These are phyloP conservation scores for Scaptomyza flava DNA, from an alignment of 2,888 invertebrate genomes.

Conservation along the genomic window DNA sequence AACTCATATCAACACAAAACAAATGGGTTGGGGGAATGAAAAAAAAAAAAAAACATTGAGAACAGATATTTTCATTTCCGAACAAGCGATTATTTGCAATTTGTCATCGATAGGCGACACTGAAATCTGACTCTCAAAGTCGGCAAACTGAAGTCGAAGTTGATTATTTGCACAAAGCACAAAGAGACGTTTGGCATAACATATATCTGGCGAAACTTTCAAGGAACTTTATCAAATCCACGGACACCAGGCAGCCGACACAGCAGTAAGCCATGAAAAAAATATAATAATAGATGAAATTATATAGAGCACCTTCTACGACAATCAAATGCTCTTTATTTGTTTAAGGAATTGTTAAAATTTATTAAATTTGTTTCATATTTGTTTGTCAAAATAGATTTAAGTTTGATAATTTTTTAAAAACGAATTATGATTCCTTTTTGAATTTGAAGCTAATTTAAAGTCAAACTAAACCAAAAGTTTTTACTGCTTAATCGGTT, in stretches of 20 bases:
- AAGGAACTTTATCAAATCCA: slow-evolving; percentile 45
- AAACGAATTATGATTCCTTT: too few species aligned
- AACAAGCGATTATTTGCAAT: slow-evolving; percentile 60
- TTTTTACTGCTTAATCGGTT: background rate
- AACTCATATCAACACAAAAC: slow-evolving; percentile 2
- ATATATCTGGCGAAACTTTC: slow-evolving; percentile 37
- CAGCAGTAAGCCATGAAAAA: slow-evolving; percentile 34
- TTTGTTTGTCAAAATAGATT: too few species aligned
- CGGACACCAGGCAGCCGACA: slow-evolving; percentile 55
- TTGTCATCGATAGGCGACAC: slow-evolving; percentile 64
- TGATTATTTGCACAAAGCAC: slow-evolving; percentile 46
- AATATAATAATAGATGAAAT: slow-evolving; percentile 20
- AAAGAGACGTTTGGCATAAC: slow-evolving; percentile 21
- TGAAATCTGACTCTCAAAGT: slow-evolving; percentile 53
- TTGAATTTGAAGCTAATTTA: background rate
- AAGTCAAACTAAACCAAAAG: background rate
- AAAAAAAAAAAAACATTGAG: slow-evolving; percentile 13
- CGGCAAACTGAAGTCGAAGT: slow-evolving; percentile 32
- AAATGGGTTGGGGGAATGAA: background rate
- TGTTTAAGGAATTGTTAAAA: background rate
- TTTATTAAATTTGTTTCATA: too few species aligned
- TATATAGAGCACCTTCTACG: background rate
- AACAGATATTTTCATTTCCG: slow-evolving; percentile 34
- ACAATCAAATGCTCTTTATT: slow-evolving; percentile 26
- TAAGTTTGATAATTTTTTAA: background rate